These are phyloP conservation scores for Dendroctonus ponderosae DNA, from an alignment of 1,140 invertebrate species.

Conservation along the genomic window DNA sequence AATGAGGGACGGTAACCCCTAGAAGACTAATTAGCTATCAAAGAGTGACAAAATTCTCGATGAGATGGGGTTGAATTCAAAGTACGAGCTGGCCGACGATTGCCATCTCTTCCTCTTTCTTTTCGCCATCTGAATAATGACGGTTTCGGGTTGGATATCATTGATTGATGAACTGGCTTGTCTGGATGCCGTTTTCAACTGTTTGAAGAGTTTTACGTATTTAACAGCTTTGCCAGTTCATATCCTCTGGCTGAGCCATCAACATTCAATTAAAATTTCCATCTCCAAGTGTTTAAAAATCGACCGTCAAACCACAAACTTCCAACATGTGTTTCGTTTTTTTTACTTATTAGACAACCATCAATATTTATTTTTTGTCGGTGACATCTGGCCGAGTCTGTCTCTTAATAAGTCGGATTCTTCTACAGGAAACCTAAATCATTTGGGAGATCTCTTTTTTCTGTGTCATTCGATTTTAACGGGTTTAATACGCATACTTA, in stretches of 20 bases:
- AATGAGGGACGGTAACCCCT: constrained; percentile 45
- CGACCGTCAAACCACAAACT: not conserved
- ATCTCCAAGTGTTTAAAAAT: constrained; percentile 2
- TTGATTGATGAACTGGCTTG: not conserved
- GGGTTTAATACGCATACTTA: constrained; percentile 14
- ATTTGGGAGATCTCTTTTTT: constrained; percentile 7
- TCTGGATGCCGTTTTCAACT: not conserved
- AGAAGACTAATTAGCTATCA: constrained; percentile 50
- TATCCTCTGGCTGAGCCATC: too few species aligned
- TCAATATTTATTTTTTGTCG: constrained; percentile 13
- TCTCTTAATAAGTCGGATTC: constrained; percentile 21
- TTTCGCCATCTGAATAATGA: not conserved
- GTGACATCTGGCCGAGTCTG: constrained; percentile 20
- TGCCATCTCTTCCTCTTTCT: not conserved
- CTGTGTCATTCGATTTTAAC: constrained; percentile 14
- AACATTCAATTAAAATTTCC: too few species aligned
- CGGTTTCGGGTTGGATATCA: not conserved
- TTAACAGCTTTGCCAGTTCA: too few species aligned
- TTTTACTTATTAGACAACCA: constrained; percentile 10
- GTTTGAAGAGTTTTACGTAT: too few species aligned
- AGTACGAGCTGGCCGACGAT: constrained; percentile 1
- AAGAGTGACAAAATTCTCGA: constrained; percentile 49
- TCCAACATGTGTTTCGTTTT: constrained; percentile 8
- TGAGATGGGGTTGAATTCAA: constrained; percentile 37
- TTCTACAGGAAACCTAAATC: constrained; percentile 27